phyloP scores from a whole-genome alignment of 1,140 invertebrate species.

The Drosophila murphyi region DNA sequence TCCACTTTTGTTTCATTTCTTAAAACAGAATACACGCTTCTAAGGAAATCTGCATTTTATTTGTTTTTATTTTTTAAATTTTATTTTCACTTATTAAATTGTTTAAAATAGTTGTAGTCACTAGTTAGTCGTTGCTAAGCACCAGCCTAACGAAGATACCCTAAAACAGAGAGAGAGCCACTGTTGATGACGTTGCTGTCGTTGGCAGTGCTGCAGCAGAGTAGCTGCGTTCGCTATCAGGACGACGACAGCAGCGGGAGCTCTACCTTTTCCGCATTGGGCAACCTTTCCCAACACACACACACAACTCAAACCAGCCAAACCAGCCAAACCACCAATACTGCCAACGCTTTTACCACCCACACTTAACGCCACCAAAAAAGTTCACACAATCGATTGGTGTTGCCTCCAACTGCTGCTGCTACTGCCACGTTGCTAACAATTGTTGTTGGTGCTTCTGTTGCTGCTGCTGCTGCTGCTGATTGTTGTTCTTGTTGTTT shows the following conservation, averaged over 20 bases:
- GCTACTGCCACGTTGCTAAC: conserved; percentile 22
- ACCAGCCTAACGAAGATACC: conserved; percentile 40
- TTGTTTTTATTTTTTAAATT: background rate
- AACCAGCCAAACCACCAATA: conserved; percentile 5
- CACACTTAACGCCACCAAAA: conserved; percentile 71
- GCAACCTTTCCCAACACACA: background rate
- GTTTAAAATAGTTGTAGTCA: background rate
- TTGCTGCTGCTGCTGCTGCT: conserved; percentile 34
- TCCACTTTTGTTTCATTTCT: no score
- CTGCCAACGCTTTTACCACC: conserved; percentile 16
- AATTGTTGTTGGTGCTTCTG: conserved; percentile 23
- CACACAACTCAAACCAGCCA: background rate
- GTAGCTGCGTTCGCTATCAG: conserved; percentile 62
- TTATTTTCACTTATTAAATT: background rate
- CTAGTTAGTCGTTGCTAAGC: background rate
- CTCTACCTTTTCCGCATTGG: conserved; percentile 21
- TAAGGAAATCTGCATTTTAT: no score
- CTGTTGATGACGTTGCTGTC: conserved; percentile 57
- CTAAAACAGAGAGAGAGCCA: conserved; percentile 15
- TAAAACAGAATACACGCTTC: no score
- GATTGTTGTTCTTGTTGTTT: conserved; percentile 46
- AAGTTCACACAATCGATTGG: conserved; percentile 76
- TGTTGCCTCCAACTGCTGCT: conserved; percentile 58
- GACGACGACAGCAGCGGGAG: conserved; percentile 46
- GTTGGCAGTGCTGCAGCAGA: conserved; percentile 33